These are phyloP conservation scores for Rhombomys opimus DNA, from an alignment of 2,113 vertebrate genomes.

Conservation along the genomic window DNA sequence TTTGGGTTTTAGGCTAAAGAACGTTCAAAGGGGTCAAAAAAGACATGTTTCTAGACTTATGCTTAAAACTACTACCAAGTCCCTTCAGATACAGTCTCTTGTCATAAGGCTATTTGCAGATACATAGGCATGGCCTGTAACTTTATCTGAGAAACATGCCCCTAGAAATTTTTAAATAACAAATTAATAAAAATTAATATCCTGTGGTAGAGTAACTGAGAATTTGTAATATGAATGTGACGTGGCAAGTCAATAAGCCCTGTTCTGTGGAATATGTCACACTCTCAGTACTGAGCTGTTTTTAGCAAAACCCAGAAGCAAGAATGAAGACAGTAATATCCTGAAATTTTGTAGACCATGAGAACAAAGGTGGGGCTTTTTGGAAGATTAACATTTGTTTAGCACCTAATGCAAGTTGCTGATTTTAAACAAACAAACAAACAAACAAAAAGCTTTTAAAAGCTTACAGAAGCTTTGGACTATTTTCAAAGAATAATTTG, in stretches of 20 bases:
- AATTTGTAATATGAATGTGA: background rate
- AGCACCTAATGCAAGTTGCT: background rate
- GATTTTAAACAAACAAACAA: background rate
- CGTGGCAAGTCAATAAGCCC: background rate
- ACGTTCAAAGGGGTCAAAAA: background rate
- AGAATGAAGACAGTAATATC: background rate
- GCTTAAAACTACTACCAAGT: background rate
- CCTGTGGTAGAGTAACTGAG: background rate
- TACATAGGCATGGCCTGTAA: background rate
- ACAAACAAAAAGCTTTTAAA: background rate
- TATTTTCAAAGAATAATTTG: background rate
- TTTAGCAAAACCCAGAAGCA: background rate
- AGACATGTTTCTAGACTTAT: background rate
- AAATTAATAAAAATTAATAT: background rate
- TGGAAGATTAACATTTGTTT: background rate
- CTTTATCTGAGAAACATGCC: background rate
- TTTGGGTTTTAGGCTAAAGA: background rate
- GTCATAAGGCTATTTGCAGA: background rate
- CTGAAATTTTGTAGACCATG: background rate
- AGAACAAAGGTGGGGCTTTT: background rate
- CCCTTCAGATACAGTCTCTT: background rate
- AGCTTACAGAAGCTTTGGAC: background rate
- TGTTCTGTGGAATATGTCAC: background rate
- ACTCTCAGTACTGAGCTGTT: background rate
- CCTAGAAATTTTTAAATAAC: background rate